Conservation (phyloP, 1,140 invertebrate species). For the Macrobrachium nipponense region DNA sequence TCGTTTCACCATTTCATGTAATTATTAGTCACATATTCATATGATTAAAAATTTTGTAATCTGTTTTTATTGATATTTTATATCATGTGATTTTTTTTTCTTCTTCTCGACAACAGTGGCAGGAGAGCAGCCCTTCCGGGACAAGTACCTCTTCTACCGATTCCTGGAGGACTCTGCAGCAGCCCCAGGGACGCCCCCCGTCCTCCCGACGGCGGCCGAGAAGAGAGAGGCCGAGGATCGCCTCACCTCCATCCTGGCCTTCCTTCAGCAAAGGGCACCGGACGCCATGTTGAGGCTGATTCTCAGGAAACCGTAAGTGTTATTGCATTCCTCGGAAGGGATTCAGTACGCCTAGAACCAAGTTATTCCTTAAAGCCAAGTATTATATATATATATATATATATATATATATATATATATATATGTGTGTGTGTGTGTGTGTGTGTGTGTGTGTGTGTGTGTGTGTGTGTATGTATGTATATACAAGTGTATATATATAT, state of each 20-base stretch:
- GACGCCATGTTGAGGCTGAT: slow-evolving; percentile 86
- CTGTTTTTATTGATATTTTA: not conserved
- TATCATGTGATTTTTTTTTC: not conserved
- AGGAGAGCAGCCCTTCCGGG: slow-evolving; percentile 84
- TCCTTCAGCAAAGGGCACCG: slow-evolving; percentile 75
- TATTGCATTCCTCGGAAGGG: not conserved
- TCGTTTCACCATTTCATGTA: too few species aligned
- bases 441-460: too few species aligned
- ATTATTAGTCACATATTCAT: too few species aligned
- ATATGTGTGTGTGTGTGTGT: too few species aligned
- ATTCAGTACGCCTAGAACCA: not conserved
- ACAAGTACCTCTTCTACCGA: slow-evolving; percentile 86
- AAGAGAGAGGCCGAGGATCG: slow-evolving; percentile 78
- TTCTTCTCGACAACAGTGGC: slow-evolving; percentile 72
- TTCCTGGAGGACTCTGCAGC: slow-evolving; percentile 79
- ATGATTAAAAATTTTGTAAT: not conserved
- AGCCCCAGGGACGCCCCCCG: slow-evolving; percentile 64
- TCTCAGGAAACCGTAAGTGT: slow-evolving; percentile 81
- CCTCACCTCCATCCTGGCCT: slow-evolving; percentile 76
- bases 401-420: too few species aligned
- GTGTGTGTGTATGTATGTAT: too few species aligned
- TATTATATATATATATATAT: too few species aligned
- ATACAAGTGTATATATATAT: too few species aligned
- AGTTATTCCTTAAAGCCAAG: not conserved
- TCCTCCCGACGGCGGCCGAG: slow-evolving; percentile 69